These are phyloP conservation scores for Gulo gulo DNA, from an alignment of 2,113 vertebrate species.

Conservation along the genomic window DNA sequence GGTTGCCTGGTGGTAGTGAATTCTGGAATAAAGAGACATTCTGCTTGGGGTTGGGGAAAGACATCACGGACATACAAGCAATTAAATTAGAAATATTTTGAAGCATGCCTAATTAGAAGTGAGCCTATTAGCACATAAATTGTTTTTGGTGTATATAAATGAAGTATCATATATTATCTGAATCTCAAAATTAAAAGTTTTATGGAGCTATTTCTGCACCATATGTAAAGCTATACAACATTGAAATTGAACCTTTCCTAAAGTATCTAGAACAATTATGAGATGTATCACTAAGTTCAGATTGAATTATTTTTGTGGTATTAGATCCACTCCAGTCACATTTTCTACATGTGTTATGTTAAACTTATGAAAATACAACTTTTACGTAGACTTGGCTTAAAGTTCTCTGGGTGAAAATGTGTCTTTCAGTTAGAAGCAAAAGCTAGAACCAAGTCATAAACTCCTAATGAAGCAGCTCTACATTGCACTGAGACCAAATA, in stretches of 20 bases:
- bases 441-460: neutral
- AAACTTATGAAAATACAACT: neutral
- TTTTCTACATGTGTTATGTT: neutral
- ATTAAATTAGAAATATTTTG: conserved; percentile 40
- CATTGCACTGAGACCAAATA: neutral
- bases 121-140: conserved; percentile 31
- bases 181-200: conserved; percentile 14
- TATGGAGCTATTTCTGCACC: neutral
- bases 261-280: neutral
- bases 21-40: conserved; percentile 24
- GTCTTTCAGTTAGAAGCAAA: conserved; percentile 3
- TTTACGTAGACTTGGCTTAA: conserved; percentile 3
- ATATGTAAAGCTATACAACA: neutral
- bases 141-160: neutral
- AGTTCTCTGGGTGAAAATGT: neutral
- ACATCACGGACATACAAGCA: neutral
- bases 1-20: neutral
- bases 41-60: neutral
- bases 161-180: neutral
- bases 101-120: neutral
- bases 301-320: neutral
- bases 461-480: neutral
- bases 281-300: neutral
- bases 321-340: neutral
- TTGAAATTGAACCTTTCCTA: neutral